These are phyloP conservation scores for Scaptomyza cyrtandrae DNA, from an alignment of 2,888 invertebrate genomes.

Conservation along the genomic window DNA sequence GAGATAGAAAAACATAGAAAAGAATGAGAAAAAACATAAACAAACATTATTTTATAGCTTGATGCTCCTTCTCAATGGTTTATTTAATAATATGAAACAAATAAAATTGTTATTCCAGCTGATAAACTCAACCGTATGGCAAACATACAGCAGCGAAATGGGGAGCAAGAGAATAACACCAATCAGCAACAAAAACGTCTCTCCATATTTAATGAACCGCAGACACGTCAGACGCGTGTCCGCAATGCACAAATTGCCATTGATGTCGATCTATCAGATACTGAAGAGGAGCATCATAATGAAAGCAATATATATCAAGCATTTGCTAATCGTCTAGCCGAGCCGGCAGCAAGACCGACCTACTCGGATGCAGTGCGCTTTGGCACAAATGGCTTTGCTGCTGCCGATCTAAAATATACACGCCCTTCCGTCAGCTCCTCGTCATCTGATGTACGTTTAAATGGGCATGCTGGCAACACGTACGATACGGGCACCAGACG, in stretches of 20 bases:
- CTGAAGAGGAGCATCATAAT: slow-evolving; percentile 69
- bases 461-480: slow-evolving; percentile 17
- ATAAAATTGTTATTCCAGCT: slow-evolving; percentile 6
- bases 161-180: slow-evolving; percentile 29
- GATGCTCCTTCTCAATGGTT: not conserved
- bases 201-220: slow-evolving; percentile 75
- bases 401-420: slow-evolving; percentile 20
- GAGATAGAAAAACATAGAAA: not conserved
- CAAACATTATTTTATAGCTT: not conserved
- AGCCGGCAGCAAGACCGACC: slow-evolving; percentile 19
- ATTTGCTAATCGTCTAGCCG: slow-evolving; percentile 43
- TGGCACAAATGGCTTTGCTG: slow-evolving; percentile 52
- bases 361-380: slow-evolving; percentile 65
- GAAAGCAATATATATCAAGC: slow-evolving; percentile 43
- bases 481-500: slow-evolving; percentile 11
- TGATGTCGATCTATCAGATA: slow-evolving; percentile 81
- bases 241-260: slow-evolving; percentile 45
- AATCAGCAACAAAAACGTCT: slow-evolving; percentile 58
- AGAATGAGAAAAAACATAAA: not conserved
- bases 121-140: slow-evolving; percentile 51
- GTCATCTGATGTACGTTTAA: slow-evolving; percentile 42
- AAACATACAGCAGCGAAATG: slow-evolving; percentile 24
- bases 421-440: slow-evolving; percentile 41
- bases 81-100: too few relatives aligned
- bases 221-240: slow-evolving; percentile 55